Conservation (phyloP, 1,140 invertebrate genomes). For the Idris sp. region DNA sequence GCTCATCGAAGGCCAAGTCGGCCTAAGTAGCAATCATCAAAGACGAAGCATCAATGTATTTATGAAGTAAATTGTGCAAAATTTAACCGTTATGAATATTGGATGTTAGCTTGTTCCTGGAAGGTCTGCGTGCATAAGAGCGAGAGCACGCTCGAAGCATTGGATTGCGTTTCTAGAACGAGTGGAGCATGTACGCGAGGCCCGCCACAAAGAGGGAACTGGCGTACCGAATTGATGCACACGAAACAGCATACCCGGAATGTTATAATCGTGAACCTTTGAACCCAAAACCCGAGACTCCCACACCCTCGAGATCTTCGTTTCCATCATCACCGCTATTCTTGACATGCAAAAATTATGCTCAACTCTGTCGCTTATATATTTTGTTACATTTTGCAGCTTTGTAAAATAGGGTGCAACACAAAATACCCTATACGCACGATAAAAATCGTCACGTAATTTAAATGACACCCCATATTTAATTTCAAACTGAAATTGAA, state of each 20-base stretch:
- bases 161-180: conserved; percentile 66
- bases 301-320: conserved; percentile 73
- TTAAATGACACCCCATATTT: too few relatives aligned
- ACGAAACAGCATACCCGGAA: conserved; percentile 78
- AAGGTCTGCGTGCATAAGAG: conserved; percentile 58
- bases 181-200: conserved; percentile 59
- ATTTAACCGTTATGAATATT: conserved; percentile 64
- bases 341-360: conserved; percentile 57
- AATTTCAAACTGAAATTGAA: too few relatives aligned
- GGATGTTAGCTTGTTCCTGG: conserved; percentile 59
- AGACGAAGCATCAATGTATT: conserved; percentile 62
- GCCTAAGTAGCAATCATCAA: conserved; percentile 61
- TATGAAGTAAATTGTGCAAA: conserved; percentile 62
- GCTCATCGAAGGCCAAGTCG: conserved; percentile 54
- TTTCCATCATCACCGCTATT: conserved; percentile 71
- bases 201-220: conserved; percentile 74
- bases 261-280: conserved; percentile 79
- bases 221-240: conserved; percentile 79
- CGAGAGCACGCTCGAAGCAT: conserved; percentile 60
- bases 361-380: conserved; percentile 22
- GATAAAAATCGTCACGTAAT: too few relatives aligned
- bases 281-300: conserved; percentile 75
- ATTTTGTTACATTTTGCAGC: conserved; percentile 34
- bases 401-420: too few relatives aligned
- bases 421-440: too few relatives aligned